Evolutionary conservation across 1,140 invertebrate species (phyloP).

Genomic region (Pseudachorutes palmiensis): DNA sequence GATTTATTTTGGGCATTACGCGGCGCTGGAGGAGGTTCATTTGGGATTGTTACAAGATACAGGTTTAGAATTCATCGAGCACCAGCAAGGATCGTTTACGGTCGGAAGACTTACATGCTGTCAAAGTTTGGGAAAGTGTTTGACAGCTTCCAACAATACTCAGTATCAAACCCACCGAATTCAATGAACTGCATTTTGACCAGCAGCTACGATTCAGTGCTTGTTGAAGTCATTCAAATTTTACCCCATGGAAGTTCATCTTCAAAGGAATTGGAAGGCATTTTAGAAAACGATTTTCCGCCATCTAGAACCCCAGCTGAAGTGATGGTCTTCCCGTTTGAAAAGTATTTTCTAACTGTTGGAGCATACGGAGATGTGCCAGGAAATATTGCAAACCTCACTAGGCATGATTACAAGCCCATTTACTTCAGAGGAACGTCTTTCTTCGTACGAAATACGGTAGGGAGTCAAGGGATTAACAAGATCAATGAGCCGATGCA

Average conservation of each 20-base stretch:
- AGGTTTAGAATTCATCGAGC: background rate
- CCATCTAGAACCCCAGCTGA: background rate
- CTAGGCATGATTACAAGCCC: background rate
- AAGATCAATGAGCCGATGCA: background rate
- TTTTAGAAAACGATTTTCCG: background rate
- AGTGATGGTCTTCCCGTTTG: background rate
- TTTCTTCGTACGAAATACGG: background rate
- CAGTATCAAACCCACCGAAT: background rate
- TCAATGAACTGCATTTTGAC: background rate
- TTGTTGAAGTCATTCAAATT: background rate
- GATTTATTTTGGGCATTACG: slow-evolving; percentile 14
- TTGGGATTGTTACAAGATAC: slow-evolving; percentile 2
- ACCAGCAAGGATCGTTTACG: background rate
- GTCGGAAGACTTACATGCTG: background rate
- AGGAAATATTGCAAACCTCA: background rate
- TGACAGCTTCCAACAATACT: background rate
- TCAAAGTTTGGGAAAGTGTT: background rate
- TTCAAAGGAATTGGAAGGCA: background rate
- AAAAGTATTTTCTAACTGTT: background rate
- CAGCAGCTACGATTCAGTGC: background rate
- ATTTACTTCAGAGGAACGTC: background rate
- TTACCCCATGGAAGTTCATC: background rate
- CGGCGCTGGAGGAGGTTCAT: background rate
- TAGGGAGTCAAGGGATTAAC: background rate
- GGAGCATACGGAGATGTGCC: background rate